A percentile compares a stretch with the other conserved stretches of the same genome.
Evolutionary conservation across 2,797 vertebrate species (phyloP).

Genomic region (Malacoctenus gilli): DNA sequence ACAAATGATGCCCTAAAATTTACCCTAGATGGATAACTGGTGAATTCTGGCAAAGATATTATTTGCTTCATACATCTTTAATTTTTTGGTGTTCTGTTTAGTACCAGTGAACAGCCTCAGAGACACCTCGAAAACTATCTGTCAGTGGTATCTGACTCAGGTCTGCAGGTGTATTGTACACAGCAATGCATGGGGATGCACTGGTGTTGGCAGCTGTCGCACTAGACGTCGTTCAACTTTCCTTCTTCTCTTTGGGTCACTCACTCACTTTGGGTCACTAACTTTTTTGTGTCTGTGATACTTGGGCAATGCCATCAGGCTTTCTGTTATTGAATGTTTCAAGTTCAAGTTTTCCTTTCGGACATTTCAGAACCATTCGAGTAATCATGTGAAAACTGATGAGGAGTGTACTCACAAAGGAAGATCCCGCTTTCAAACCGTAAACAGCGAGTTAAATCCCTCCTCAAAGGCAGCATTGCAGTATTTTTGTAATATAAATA

Average conservation of each 20-base stretch:
- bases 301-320: slow-evolving; percentile 17
- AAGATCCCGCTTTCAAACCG: no score
- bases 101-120: neutral
- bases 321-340: slow-evolving; percentile 3
- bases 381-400: neutral
- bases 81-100: slow-evolving; percentile 1
- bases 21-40: no score
- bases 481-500: no score
- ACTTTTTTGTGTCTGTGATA: slow-evolving; percentile 25
- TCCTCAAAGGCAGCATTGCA: no score
- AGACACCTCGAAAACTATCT: slow-evolving; percentile 7
- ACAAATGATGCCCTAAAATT: no score
- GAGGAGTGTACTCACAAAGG: neutral
- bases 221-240: slow-evolving; percentile 12
- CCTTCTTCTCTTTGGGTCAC: slow-evolving; percentile 6
- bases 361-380: neutral
- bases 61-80: neutral
- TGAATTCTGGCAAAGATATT: no score
- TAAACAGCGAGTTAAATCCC: no score
- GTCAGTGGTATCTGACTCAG: slow-evolving; percentile 50
- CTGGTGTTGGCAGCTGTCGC: slow-evolving; percentile 50
- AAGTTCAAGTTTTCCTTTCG: neutral
- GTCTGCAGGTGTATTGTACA: slow-evolving; percentile 28
- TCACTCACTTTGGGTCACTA: slow-evolving; percentile 19
- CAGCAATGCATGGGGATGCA: slow-evolving; percentile 45